Conservation (phyloP, 2,113 vertebrate species). For the Chauna torquata region DNA sequence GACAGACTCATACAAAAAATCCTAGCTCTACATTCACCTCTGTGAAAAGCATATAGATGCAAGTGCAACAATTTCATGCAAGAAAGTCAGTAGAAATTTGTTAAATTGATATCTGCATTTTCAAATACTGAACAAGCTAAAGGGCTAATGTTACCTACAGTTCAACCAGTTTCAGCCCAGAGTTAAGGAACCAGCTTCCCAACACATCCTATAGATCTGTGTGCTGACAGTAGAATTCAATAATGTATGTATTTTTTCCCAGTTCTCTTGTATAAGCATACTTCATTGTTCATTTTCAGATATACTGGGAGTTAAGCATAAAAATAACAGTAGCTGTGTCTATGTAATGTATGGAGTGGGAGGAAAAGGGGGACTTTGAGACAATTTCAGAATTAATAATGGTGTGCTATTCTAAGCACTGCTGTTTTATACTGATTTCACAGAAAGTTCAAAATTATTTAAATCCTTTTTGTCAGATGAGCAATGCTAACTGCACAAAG, state of each 20-base stretch:
- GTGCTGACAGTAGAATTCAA: background rate
- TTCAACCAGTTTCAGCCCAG: background rate
- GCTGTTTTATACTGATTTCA: constrained; percentile 24
- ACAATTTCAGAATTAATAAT: constrained; percentile 41
- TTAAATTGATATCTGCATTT: background rate
- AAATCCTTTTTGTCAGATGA: background rate
- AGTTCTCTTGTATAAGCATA: background rate
- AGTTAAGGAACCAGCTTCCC: background rate
- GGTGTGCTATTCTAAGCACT: constrained; percentile 3
- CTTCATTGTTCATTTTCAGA: background rate
- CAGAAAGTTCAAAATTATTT: background rate
- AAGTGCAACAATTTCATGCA: background rate
- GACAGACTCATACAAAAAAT: background rate
- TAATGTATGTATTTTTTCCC: background rate
- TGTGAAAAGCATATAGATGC: background rate
- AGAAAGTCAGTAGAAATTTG: background rate
- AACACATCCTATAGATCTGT: background rate
- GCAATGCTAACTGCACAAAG: background rate
- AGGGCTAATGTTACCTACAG: background rate
- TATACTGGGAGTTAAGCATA: background rate
- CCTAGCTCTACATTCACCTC: background rate
- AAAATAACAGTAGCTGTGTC: constrained; percentile 45
- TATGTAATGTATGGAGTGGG: background rate
- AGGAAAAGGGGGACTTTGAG: constrained; percentile 26
- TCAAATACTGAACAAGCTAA: background rate